Evolutionary conservation across 2,797 vertebrate species (phyloP), one percentile per base, ranked within the genome.

Genomic region (Onychomys leucogaster): DNA sequence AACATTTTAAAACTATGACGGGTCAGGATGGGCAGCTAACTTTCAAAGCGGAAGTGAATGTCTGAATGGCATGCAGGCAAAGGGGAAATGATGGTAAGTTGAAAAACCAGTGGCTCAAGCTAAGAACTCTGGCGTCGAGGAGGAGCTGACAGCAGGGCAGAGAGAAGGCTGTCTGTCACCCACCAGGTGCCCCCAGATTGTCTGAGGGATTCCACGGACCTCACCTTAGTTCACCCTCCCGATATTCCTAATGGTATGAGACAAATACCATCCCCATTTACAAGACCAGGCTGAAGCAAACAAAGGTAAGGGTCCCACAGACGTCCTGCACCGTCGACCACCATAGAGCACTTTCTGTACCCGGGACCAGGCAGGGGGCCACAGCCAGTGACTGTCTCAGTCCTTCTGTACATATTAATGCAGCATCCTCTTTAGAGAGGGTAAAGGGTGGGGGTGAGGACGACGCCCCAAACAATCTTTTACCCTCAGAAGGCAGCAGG

Each of bases 391-490:
- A 61, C 17, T 69, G 73, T 32, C 37, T 63, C 63, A 10, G 32
- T 9, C 71, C 12, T 75, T n/a, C 14, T 34, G 34, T 19, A 41
- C 88, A 76, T 19, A 77, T 19, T 86, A 76, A 87, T 2, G 80
- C 10, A 49, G 57, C 16, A 73, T 67, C 88, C 34, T 87, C 85
- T 46, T 80, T 37, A 96, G 37, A 37, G 91, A 84, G 25, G 78
- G 57, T 49, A 9, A 46, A 75, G 81, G 32, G 29, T 11, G 2
- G 14, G 52, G 6, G n/a, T 49, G 41, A 46, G 81, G 86, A 89
- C 55, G 93, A 94, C 17, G 86, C n/a, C 57, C 91, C 73, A 91
- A 89, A 82, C 52, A 69, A 71, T 63, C 83, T 88, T 91, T 89
- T 43, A 23, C 0, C 76, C 61, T 84, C 69, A 69, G 67, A 91